Percentiles rank a stretch among this genome's conserved stretches.
Evolutionary conservation across 2,113 vertebrate species (phyloP).

Genomic region (Oriolus oriolus): DNA sequence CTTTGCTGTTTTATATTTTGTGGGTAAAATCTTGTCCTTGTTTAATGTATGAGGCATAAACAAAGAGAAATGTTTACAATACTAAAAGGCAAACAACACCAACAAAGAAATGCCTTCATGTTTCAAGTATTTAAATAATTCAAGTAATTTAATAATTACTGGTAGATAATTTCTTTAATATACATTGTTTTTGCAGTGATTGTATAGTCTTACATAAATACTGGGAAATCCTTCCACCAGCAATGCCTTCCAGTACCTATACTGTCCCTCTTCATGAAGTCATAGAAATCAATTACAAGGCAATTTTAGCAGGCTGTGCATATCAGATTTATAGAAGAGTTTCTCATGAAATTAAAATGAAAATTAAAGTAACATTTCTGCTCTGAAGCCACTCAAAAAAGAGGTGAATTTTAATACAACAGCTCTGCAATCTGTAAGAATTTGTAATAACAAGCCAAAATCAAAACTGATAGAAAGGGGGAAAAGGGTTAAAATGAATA

Average conservation of each 20-base stretch:
- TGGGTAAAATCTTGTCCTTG: neutral
- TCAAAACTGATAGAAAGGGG: conserved; percentile 71
- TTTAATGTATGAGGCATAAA: neutral
- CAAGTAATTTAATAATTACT: neutral
- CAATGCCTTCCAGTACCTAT: neutral
- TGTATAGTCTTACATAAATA: neutral
- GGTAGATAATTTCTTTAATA: neutral
- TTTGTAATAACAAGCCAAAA: conserved; percentile 76
- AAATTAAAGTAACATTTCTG: conserved; percentile 74
- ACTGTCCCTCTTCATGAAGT: neutral
- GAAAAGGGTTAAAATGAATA: conserved; percentile 61
- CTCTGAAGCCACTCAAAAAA: conserved; percentile 73
- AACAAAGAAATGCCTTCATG: neutral
- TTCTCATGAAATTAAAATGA: conserved; percentile 75
- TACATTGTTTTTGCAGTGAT: neutral
- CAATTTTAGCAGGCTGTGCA: neutral
- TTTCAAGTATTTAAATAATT: neutral
- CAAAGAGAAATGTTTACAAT: neutral
- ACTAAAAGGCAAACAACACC: neutral
- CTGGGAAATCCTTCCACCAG: neutral
- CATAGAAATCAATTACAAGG: neutral
- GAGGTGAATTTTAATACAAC: conserved; percentile 78
- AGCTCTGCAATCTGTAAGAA: conserved; percentile 69
- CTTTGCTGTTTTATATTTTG: neutral
- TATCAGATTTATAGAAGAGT: neutral